Evolutionary conservation across 1,140 invertebrate species (phyloP).

Genomic region (Sinella curviseta): DNA sequence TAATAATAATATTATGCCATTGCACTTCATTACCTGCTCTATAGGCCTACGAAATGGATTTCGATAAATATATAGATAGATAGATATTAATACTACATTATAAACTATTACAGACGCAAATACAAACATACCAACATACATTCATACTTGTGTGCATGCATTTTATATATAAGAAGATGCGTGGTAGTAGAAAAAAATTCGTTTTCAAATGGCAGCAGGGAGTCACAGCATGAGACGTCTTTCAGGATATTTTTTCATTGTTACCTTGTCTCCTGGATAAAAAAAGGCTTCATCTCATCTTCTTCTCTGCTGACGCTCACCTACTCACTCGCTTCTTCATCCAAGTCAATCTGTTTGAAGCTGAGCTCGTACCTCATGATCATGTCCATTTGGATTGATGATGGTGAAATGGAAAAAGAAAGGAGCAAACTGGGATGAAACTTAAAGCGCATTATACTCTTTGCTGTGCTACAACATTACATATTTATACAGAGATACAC

Average conservation of each 20-base stretch:
- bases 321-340: constrained; percentile 33
- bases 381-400: constrained; percentile 15
- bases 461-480: neutral
- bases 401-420: constrained; percentile 9
- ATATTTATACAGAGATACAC: too few species aligned
- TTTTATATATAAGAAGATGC: neutral
- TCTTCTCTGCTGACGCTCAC: constrained; percentile 13
- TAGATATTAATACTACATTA: neutral
- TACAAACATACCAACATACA: neutral
- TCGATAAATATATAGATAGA: neutral
- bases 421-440: neutral
- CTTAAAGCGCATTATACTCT: neutral
- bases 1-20: neutral
- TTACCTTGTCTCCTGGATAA: constrained; percentile 49
- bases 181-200: constrained; percentile 47
- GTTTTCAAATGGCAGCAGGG: constrained; percentile 50
- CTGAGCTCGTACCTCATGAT: constrained; percentile 13
- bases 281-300: constrained; percentile 47
- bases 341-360: constrained; percentile 24
- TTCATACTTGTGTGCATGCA: neutral
- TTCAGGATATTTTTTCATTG: constrained; percentile 49
- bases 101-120: neutral
- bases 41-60: neutral
- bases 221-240: constrained; percentile 49
- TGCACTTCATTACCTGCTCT: constrained; percentile 4